Base-by-base conservation (phyloP, 2,797 vertebrate species). In the Cercopithecus mitis region DNA sequence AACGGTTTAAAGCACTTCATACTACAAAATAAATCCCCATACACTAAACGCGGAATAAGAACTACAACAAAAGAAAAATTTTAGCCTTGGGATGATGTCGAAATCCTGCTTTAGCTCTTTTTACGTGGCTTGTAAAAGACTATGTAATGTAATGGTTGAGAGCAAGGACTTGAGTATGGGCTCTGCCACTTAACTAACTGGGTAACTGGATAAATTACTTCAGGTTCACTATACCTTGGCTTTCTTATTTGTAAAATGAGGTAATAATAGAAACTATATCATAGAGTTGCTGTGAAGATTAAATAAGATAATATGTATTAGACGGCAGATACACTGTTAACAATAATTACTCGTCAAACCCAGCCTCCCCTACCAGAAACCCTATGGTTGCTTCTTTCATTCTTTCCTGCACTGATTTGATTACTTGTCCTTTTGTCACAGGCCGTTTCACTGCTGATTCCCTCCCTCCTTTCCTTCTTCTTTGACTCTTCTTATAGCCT, bases 401-500 rank as follows among this genome's bases (percentile, higher is more conserved):
- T 17, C 72, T 82, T 92, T 81, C 61, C 93, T 92, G 50, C 33
- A n/a, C 36, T 55, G 57, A 92, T 92, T 41, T 76, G 67, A 81
- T 91, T 61, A 41, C 55, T 91, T 91, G 47, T 67, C 57, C 72
- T 93, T 91, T 90, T 79, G 79, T 73, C 72, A 90, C n/a, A 95
- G 52, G 94, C 52, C 84, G 12, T 82, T 91, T 95, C 77, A 41
- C 39, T 75, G 36, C 80, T 83, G 43, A 89, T 39, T 80, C 57
- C 19, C 58, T 70, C 39, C 45, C 13, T 2, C 41, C 19, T 43
- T 88, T 70, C 55, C 55, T 88, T 72, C 76, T 86, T 90, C 47
- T 96, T 76, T 95, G 92, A 94, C 33, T 90, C 58, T 96, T 95
- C 90, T 58, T 45, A 75, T 7, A 90, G 73, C 17, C 82, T 95